Evolutionary conservation across 1,140 invertebrate species (phyloP), one percentile per base, ranked within the genome.

Genomic region (Atta colombica): DNA sequence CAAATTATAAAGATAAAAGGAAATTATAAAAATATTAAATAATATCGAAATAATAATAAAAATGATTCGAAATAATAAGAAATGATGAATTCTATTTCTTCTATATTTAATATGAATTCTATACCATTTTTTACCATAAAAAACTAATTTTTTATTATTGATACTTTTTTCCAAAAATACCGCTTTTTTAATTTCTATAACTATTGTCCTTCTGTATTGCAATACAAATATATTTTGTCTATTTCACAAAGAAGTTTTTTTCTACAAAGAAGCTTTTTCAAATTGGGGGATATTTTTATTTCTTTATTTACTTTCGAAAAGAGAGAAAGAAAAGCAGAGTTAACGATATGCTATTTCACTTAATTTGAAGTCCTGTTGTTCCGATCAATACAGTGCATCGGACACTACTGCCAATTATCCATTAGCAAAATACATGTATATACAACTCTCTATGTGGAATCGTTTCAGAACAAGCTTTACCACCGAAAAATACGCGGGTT

Each of bases 371-470:
- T n/a, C 25, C 7, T 0, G 12, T 31, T 60, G 25, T 72, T 45
- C 53, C 45, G 25, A 21, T 5, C 18, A 58, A 72, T 58, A 45
- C 21, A 16, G 14, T 45, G 8, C 5, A 7, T 31, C 39, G 8
- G 39, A 28, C 0, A 45, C 21, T 72, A 71, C 31, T 72, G 31
- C 39, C 31, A 45, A 6, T 8, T 51, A 21, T 8, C 39, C n/a
- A 61, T 84, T 51, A 61, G 14, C 55, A 53, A 51, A 51, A 31
- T 74, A 61, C 69, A 75, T 10, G 8, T 61, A 16, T 35, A 51
- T 7, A 6, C 21, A 21, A 21, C 1, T 18, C 10, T 61, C 18
- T 16, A 6, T n/a, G 39, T 25, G 2, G 25, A 31, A 35, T 68
- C n/a, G 7, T 63, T 84, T 74, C 25, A n/a, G 3, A 21, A 84